Base-by-base conservation (phyloP, 2,888 invertebrate genomes). In the Agrotis clavis region DNA sequence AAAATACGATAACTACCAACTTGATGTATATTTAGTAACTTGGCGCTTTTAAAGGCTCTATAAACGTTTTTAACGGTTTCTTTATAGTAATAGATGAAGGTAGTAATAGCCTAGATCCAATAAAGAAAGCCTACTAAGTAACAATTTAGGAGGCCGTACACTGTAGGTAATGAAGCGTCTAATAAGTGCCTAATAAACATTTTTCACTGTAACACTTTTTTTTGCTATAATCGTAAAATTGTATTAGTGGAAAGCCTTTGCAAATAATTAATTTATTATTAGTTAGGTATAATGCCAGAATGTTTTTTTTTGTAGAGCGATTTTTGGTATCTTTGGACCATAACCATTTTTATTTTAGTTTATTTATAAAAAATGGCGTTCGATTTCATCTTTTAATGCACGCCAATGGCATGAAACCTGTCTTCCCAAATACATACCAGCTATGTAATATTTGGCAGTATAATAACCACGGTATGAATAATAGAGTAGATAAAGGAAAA, bases 161-260 rank as follows among this genome's bases (percentile, higher is more conserved):
- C 65, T 70, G 75, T 76, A 81, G 77, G 75, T 74, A 81, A 79
- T 73, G 76, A 85, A 74, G 59, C 53, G 51, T 66, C n/a, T 35
- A 57, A n/a, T 35, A 57, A 35, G 35, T 50, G 57, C 61, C 70
- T 62, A 72, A 74, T 79, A 74, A 75, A 68, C 74, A 75, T 83
- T 77, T 79, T 74, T 64, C 67, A 59, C 65, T 68, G 69, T 86
- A 75, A 80, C 74, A 77, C 65, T 77, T 77, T 77, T 77, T 77
- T 74, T 81, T 71, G 71, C 79, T 30, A 75, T 86, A 77, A 77
- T 64, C 83, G 73, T 86, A 75, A 85, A 82, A 69, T 77, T 76
- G 67, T 72, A 69, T 84, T 79, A 41, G 56, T 45, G 30, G 47
- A 77, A 87, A 70, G 85, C 86, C 68, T 75, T 67, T 53, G 71